These are phyloP conservation scores for Aquatica leii DNA, from an alignment of 2,888 invertebrate genomes.

Conservation along the genomic window DNA sequence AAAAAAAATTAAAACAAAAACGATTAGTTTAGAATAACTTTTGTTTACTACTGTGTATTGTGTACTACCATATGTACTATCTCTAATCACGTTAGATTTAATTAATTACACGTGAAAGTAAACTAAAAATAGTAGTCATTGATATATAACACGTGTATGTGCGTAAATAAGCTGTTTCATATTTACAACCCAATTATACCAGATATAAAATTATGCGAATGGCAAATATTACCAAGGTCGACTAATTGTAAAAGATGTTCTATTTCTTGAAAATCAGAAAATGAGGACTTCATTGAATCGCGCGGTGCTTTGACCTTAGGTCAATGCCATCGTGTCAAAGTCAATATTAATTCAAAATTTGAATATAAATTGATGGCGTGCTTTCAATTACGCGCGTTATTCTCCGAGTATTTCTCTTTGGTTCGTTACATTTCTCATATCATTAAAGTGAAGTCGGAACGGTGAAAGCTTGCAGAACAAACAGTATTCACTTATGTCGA, in stretches of 20 bases:
- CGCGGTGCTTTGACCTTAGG: slow-evolving; percentile 29
- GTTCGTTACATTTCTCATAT: neutral
- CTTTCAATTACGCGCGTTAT: slow-evolving; percentile 28
- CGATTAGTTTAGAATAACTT: too few relatives aligned
- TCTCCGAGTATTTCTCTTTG: slow-evolving; percentile 1
- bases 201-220: slow-evolving; percentile 16
- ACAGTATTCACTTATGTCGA: too few relatives aligned
- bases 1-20: too few relatives aligned
- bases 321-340: slow-evolving; percentile 34
- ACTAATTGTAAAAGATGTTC: slow-evolving; percentile 14
- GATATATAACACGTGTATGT: slow-evolving; percentile 17
- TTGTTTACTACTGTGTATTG: too few relatives aligned
- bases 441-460: neutral
- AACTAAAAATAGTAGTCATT: too few relatives aligned
- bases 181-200: slow-evolving; percentile 23
- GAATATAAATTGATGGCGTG: slow-evolving; percentile 27
- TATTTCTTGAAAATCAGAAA: slow-evolving; percentile 31
- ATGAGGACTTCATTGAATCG: slow-evolving; percentile 23
- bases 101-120: too few relatives aligned
- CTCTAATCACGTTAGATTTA: too few relatives aligned
- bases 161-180: slow-evolving; percentile 14
- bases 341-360: slow-evolving; percentile 24
- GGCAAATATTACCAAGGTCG: slow-evolving; percentile 16
- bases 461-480: too few relatives aligned
- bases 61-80: too few relatives aligned